Evolutionary conservation across 2,888 invertebrate genomes (phyloP), one percentile per base, ranked within the genome.

Genomic region (Junonia oenone): DNA sequence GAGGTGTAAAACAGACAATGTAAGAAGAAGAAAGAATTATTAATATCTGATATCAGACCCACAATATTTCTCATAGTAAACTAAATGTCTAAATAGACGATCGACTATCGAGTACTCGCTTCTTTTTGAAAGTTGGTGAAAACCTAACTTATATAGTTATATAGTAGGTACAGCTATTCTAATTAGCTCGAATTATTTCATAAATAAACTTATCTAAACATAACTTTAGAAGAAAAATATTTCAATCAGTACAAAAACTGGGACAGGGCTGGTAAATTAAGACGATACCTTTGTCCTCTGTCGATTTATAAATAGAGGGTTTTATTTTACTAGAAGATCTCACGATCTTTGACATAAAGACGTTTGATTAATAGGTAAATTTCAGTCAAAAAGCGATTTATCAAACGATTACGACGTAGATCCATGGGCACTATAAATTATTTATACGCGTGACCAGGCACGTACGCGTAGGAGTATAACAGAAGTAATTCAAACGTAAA

Each of bases 401-500:
- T n/a, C 1, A 13, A 6, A 15, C 9, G n/a, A 6, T 5, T 46
- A 31, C 11, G 29, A 46, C 15, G 22, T 14, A 46, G 9, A 33
- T 35, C 37, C 37, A 48, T 26, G 22, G 13, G 14, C 26, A 35
- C 26, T 37, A 49, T 37, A 27, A 22, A 17, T 22, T 19, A 19
- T 14, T n/a, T 15, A 17, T 29, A 31, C 48, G 35, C 35, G 26
- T 37, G 31, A 33, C 29, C n/a, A 19, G 40, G 15, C 50, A 27
- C 22, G 43, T 38, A 48, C 26, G 17, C 38, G 1, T 45, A 31
- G 46, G 29, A 31, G 35, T 49, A 35, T 35, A 35, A 11, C 38
- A 13, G 27, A 33, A 45, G 35, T 48, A 17, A 35, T 55, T 45
- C 45, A 48, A 55, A 33, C 55, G 45, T 55, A 49, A 49, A 55